Base-by-base conservation (phyloP, 2,888 invertebrate species). In the Tuberolachnus salignus region DNA sequence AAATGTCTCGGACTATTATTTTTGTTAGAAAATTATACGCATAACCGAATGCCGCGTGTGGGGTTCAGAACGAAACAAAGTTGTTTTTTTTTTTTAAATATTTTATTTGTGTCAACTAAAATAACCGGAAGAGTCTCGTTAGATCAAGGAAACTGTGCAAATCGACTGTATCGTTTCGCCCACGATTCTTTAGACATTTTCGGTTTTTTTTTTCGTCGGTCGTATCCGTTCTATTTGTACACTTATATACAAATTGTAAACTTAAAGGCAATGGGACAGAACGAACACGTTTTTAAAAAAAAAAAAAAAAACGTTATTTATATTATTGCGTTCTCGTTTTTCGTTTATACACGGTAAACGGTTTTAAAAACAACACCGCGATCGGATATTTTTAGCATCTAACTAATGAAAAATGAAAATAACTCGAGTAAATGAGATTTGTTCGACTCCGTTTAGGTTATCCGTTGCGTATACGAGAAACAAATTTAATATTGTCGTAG, bases 71-170 rank as follows among this genome's bases (percentile, higher is more conserved):
- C 53, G 53, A 19, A 51, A 53, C 16, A 53, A 53, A n/a, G 8
- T 16, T 8, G 11, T 46, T 55, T 55, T 49, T 66, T 49, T 42
- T 67, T 26, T 51, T n/a, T 3, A 26, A n/a, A n/a, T n/a, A n/a
- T n/a, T 57, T 6, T 10, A 16, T 16, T 19, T 10, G 51, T 19
- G n/a, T 42, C 34, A n/a, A n/a, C 55, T 16, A 49, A 72, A 61
- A 26, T 34, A 72, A 72, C 59, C 73, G 73, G 73, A 73, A 73
- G 73, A 73, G 63, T 73, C 73, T 73, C 34, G 73, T 73, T 73
- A 73, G 63, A 73, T 63, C 51, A 63, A 73, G 73, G 73, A 73
- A 73, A 73, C 73, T 42, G 51, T 51, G 51, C 61, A 73, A 73
- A 73, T 73, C 73, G 73, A 73, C 63, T 63, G 63, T 10, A 73